Conservation (phyloP, 2,888 invertebrate species). For the Drosophila phalerata region DNA sequence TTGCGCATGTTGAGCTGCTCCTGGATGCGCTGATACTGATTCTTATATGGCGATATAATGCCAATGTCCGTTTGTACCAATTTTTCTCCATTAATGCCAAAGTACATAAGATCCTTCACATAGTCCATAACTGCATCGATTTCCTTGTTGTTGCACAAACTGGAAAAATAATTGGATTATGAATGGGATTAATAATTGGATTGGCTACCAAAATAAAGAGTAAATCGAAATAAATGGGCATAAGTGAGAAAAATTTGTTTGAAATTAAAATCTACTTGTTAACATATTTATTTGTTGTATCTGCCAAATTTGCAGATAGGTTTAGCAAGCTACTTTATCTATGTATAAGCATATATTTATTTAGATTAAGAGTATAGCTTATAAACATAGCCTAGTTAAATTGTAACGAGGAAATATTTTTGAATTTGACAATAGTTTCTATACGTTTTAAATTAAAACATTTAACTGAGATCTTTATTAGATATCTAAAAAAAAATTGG, state of each 20-base stretch:
- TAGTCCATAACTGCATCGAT: slow-evolving; percentile 87
- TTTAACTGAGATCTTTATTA: no score
- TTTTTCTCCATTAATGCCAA: slow-evolving; percentile 85
- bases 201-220: not conserved
- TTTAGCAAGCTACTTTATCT: no score
- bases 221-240: not conserved
- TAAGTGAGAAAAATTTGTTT: not conserved
- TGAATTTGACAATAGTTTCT: not conserved
- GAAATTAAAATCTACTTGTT: not conserved
- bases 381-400: no score
- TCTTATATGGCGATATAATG: slow-evolving; percentile 88
- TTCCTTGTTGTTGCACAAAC: slow-evolving; percentile 88
- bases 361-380: not conserved
- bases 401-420: not conserved
- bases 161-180: slow-evolving; percentile 59
- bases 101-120: slow-evolving; percentile 86
- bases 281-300: not conserved
- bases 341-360: no score
- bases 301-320: not conserved
- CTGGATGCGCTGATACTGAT: slow-evolving; percentile 84
- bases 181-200: no score
- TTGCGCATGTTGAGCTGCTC: slow-evolving; percentile 76
- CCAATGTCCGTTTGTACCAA: slow-evolving; percentile 87
- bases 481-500: no score
- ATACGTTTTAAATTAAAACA: not conserved